Evolutionary conservation across 37 sponge, comb jelly and placozoan species (phyloP), one percentile per base, ranked within the genome.

Genomic region (Diacarnus erythraeanus): DNA sequence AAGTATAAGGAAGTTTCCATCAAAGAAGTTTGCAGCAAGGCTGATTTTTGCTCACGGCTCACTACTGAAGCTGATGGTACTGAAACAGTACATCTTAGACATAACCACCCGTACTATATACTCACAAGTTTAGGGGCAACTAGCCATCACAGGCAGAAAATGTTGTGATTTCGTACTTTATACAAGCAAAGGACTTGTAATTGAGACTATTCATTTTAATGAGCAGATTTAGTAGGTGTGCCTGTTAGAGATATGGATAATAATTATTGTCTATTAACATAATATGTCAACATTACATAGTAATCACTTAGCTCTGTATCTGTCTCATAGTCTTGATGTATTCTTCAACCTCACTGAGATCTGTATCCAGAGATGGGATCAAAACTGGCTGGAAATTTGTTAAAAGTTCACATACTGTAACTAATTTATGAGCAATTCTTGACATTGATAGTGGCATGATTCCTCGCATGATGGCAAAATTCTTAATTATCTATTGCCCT

Each of bases 351-450:
- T n/a, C n/a, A n/a, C n/a, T n/a, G n/a, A n/a, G n/a, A n/a, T n/a
- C n/a, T n/a, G n/a, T n/a, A n/a, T n/a, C n/a, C n/a, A n/a, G n/a
- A 29, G 6, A 6, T 8, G 64, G 31, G 26, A 30, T 25, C 8
- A 30, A 25, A 23, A 8, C 64, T 23, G 31, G 64, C 8, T 63
- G 64, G 6, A 63, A 63, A 30, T n/a, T 30, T 6, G 86, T 65
- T 0, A 90, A 39, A 35, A 71, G 77, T 15, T 70, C 86, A 85
- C 86, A 90, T 6, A 85, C 74, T 37, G 33, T 57, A 5, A 84
- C 77, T 63, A 84, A 72, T 71, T 90, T 86, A 47, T 85, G 85
- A 37, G 83, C 59, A 21, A 72, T 6, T 68, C 12, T 6, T 6
- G 51, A 47, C n/a, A n/a, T n/a, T n/a, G n/a, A n/a, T n/a, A n/a